Conservation (phyloP, 2,888 invertebrate species). For the Tetropium fuscum region DNA sequence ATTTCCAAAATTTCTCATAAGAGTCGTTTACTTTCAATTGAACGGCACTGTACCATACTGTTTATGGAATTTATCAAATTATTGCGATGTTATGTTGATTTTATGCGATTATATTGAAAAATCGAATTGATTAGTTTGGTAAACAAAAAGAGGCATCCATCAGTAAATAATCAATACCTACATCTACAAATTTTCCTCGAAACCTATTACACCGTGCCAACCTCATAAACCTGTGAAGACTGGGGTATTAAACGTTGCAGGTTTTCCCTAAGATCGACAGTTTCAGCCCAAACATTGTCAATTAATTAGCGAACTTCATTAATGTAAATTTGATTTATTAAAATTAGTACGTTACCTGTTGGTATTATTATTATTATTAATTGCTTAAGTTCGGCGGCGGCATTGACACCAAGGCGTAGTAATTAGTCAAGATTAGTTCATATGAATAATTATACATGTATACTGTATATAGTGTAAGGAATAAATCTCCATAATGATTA, state of each 20-base stretch:
- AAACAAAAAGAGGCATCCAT: too few relatives aligned
- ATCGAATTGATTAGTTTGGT: too few relatives aligned
- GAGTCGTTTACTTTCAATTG: too few relatives aligned
- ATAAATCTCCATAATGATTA: slow-evolving; percentile 24
- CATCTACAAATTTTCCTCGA: neutral
- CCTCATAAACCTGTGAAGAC: neutral
- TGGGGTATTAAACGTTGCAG: neutral
- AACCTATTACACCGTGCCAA: too few relatives aligned
- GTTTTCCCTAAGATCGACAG: slow-evolving; percentile 17
- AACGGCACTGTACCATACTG: too few relatives aligned
- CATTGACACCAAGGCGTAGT: slow-evolving; percentile 40
- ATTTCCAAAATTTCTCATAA: too few relatives aligned
- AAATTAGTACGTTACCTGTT: slow-evolving; percentile 50
- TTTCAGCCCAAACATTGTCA: slow-evolving; percentile 25
- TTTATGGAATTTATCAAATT: too few relatives aligned
- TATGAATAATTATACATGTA: slow-evolving; percentile 38
- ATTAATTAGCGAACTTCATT: slow-evolving; percentile 47
- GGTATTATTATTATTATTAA: slow-evolving; percentile 54
- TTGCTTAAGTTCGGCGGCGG: slow-evolving; percentile 47
- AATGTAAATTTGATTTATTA: slow-evolving; percentile 59
- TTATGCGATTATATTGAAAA: too few relatives aligned
- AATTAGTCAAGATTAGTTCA: slow-evolving; percentile 60
- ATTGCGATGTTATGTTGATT: too few relatives aligned
- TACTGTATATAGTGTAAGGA: too few relatives aligned
- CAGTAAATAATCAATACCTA: too few relatives aligned